A percentile compares a stretch with the other conserved stretches of the same genome.
Evolutionary conservation across 2,888 invertebrate species (phyloP).

Genomic region (Drosophila merina): DNA sequence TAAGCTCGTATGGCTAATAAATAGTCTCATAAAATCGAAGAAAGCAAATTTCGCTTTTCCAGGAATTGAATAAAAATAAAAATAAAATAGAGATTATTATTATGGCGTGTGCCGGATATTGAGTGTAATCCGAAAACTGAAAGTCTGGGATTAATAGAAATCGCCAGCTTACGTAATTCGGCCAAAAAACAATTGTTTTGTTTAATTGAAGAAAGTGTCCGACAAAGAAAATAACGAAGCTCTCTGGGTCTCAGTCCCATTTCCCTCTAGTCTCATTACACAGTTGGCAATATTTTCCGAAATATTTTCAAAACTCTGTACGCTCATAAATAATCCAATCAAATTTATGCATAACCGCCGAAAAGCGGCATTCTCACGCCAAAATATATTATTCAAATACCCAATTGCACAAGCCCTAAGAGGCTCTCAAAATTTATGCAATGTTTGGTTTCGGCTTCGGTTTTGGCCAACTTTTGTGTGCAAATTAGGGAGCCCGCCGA

Average conservation of each 20-base stretch:
- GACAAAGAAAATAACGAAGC: conserved; percentile 8
- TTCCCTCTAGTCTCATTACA: conserved; percentile 5
- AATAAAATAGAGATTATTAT: conserved; percentile 12
- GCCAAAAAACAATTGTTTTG: conserved; percentile 29
- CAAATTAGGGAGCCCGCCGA: conserved; percentile 46
- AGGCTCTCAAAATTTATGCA: conserved; percentile 63
- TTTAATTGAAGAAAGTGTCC: conserved; percentile 35
- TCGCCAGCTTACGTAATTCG: conserved; percentile 20
- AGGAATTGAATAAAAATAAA: not conserved
- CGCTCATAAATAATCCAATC: conserved; percentile 31
- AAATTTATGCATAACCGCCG: conserved; percentile 39
- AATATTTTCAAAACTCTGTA: conserved; percentile 13
- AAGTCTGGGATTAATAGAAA: conserved; percentile 26
- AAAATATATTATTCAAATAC: conserved; percentile 64
- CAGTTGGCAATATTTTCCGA: conserved; percentile 10
- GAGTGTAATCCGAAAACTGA: conserved; percentile 25
- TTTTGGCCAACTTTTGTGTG: conserved; percentile 58
- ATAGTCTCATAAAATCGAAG: not conserved
- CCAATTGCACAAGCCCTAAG: conserved; percentile 61
- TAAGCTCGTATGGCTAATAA: not conserved
- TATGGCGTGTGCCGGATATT: conserved; percentile 32
- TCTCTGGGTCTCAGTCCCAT: conserved; percentile 1
- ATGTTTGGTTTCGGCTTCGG: conserved; percentile 44
- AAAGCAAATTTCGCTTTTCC: conserved; percentile 22
- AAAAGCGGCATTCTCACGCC: conserved; percentile 64